Evolutionary conservation across 2,888 invertebrate species (phyloP).

Genomic region (Pterostichus madidus): DNA sequence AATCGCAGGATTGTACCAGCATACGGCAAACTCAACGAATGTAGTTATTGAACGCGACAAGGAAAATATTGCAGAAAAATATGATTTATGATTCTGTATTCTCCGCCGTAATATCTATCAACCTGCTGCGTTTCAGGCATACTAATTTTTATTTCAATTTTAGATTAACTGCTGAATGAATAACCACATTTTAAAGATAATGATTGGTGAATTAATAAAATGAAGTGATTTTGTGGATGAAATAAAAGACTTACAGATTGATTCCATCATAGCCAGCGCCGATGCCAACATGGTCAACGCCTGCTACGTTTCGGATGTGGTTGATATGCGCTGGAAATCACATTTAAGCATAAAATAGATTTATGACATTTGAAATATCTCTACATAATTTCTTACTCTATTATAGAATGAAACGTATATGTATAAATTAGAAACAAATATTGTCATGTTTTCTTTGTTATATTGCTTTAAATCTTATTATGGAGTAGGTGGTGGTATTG

Average conservation of each 20-base stretch:
- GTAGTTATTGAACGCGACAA: constrained; percentile 58
- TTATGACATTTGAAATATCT: not conserved
- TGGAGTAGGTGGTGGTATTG: too few species aligned
- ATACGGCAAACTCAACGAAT: not conserved
- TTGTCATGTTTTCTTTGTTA: too few species aligned
- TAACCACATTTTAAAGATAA: constrained; percentile 26
- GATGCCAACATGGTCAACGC: constrained; percentile 89
- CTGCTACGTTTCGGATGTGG: constrained; percentile 88
- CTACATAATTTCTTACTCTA: not conserved
- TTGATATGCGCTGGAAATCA: constrained; percentile 86
- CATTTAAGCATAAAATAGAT: not conserved
- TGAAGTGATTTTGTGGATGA: constrained; percentile 1
- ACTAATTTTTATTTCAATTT: constrained; percentile 51
- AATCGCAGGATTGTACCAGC: constrained; percentile 6
- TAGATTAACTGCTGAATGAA: constrained; percentile 42
- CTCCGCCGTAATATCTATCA: constrained; percentile 29
- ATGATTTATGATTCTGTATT: constrained; percentile 57
- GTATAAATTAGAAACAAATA: too few species aligned
- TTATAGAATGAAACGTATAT: too few species aligned
- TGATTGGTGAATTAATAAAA: constrained; percentile 23
- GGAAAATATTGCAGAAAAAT: constrained; percentile 59
- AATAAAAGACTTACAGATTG: constrained; percentile 85
- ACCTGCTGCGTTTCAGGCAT: constrained; percentile 17
- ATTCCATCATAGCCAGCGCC: constrained; percentile 91
- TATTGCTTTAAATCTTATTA: too few species aligned